These are phyloP conservation scores for Lydus trimaculatus DNA, from an alignment of 2,888 invertebrate species.

Conservation along the genomic window DNA sequence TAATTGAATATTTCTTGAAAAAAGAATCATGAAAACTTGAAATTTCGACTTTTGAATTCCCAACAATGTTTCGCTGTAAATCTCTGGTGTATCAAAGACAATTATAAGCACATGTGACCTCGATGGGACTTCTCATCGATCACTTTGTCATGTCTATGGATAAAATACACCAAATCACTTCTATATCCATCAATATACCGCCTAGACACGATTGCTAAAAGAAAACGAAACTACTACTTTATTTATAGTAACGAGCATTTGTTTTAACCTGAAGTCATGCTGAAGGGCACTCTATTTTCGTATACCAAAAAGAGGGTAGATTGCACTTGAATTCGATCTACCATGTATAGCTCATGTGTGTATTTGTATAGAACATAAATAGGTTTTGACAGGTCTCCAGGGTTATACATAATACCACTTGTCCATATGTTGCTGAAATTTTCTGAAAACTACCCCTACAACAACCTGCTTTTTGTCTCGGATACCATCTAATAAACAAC, in stretches of 20 bases:
- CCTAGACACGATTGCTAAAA: too few species aligned
- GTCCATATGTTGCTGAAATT: slow-evolving; percentile 58
- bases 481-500: background rate
- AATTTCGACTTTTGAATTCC: background rate
- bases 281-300: slow-evolving; percentile 19
- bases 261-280: slow-evolving; percentile 28
- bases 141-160: slow-evolving; percentile 52
- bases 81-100: slow-evolving; percentile 52
- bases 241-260: slow-evolving; percentile 18
- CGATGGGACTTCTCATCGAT: slow-evolving; percentile 55
- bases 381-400: slow-evolving; percentile 60
- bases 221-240: background rate
- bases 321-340: background rate
- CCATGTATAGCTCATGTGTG: slow-evolving; percentile 40
- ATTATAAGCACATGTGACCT: slow-evolving; percentile 63
- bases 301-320: background rate
- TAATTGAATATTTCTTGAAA: background rate
- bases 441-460: slow-evolving; percentile 36
- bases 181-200: slow-evolving; percentile 30
- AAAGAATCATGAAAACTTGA: background rate
- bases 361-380: slow-evolving; percentile 56
- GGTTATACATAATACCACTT: slow-evolving; percentile 61
- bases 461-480: slow-evolving; percentile 35
- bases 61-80: slow-evolving; percentile 18
- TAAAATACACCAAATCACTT: slow-evolving; percentile 46